Percentiles rank a stretch among this genome's conserved stretches.
phyloP scores from a whole-genome alignment of 1,140 invertebrate genomes.

The Conus betulinus region DNA sequence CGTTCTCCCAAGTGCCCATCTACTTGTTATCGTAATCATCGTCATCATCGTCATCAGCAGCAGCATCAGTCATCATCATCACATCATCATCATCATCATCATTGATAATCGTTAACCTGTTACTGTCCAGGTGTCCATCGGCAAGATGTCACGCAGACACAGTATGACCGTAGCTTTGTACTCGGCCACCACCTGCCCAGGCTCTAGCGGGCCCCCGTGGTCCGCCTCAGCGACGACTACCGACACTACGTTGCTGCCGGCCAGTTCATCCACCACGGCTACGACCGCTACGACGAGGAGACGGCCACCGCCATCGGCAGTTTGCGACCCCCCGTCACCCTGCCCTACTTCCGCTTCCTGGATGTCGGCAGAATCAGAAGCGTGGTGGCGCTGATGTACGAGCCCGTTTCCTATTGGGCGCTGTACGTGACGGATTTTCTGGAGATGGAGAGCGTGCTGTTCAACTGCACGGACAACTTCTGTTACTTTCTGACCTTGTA shows the following conservation, averaged over 20 bases:
- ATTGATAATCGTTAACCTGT: too few species aligned
- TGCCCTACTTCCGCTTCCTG: conserved; percentile 16
- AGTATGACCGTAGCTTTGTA: background rate
- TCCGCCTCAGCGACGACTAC: conserved; percentile 27
- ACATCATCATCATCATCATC: too few species aligned
- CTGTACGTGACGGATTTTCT: conserved; percentile 10
- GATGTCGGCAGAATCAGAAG: conserved; percentile 1
- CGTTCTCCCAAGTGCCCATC: too few species aligned
- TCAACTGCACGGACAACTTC: conserved; percentile 29
- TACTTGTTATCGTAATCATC: too few species aligned
- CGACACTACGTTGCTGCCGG: conserved; percentile 22
- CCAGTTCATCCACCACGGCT: conserved; percentile 35
- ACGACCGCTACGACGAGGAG: background rate
- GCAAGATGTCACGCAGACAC: conserved; percentile 27
- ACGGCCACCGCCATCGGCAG: conserved; percentile 2
- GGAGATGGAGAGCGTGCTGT: conserved; percentile 27
- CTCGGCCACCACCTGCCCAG: conserved; percentile 23
- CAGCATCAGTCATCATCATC: too few species aligned
- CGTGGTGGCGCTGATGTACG: conserved; percentile 23
- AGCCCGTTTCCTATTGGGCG: conserved; percentile 30
- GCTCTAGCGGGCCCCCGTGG: conserved; percentile 32
- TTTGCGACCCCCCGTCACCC: conserved; percentile 19
- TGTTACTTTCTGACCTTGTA: conserved; percentile 32
- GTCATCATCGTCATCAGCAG: too few species aligned
- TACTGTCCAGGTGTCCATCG: conserved; percentile 22